phyloP scores from a whole-genome alignment of 2,888 invertebrate species.

The Oscheius sp. region DNA sequence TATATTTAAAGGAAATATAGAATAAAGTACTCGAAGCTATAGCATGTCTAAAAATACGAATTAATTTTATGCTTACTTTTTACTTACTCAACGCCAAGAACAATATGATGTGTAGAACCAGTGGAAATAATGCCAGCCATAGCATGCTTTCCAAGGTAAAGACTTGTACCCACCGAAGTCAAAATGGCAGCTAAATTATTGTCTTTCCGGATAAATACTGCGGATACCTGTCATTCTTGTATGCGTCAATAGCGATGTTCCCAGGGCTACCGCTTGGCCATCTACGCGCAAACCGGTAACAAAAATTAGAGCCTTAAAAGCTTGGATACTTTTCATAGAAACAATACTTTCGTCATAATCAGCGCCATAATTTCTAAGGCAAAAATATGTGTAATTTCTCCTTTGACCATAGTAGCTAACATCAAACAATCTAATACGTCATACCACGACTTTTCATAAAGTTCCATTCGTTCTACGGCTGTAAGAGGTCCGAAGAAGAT shows the following conservation, averaged over 20 bases:
- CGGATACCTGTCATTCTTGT: neutral
- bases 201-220: neutral
- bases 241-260: neutral
- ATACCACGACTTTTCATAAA: neutral
- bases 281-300: neutral
- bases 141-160: neutral
- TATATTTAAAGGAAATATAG: neutral
- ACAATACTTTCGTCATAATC: neutral
- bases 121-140: neutral
- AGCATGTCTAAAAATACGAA: neutral
- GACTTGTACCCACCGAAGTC: neutral
- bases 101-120: neutral
- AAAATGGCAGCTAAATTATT: neutral
- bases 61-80: neutral
- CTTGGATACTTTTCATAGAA: neutral
- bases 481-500: constrained; percentile 2
- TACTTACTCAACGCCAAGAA: neutral
- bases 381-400: neutral
- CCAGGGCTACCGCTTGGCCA: neutral
- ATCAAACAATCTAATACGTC: neutral
- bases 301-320: neutral
- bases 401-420: constrained; percentile 2
- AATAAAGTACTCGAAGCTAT: neutral
- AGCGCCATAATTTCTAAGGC: neutral
- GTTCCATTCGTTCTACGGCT: neutral